Base-by-base conservation (phyloP, 2,113 vertebrate species). In the Pimephales promelas region DNA sequence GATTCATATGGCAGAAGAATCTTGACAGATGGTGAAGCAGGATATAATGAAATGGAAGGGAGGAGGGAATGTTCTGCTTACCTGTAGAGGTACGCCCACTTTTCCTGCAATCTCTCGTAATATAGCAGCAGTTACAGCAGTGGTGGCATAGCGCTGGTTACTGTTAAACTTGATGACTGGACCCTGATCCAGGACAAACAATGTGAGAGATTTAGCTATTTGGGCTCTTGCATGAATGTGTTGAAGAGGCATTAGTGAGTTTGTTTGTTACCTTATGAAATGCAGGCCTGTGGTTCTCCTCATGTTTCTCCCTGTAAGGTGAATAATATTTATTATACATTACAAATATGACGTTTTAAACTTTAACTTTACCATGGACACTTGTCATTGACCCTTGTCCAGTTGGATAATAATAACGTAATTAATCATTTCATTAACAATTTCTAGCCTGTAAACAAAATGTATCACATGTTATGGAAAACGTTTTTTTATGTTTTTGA, bases 151-250 rank as follows among this genome's bases (percentile, higher is more conserved):
- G 83, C 97, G 97, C 86, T 99, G 98, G 90, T 97, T 98, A 88
- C 95, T 97, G 94, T 98, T 99, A 91, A 98, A 98, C 91, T 99
- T 99, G 88, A 99, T 95, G 86, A 96, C 96, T 0, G 98, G 98
- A 16, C 98, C 98, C 98, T 99, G 90, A 36, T 14, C 59, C 68
- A 83, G 47, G 77, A 79, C 47, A 83, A 40, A 40, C 2, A 83
- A 2, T 24, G 22, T 24, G 20, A 83, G 22, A 24, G 26, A 31
- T 36, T 87, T 13, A 82, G 79, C 13, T 22, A 28, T 82, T 7
- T 49, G 40, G 9, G 26, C 36, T 62, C 20, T 45, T 43, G 45
- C 34, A 11, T 79, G 36, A 61, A 45, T 34, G 20, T 74, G 47
- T 18, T 3, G n/a, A 83, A 24, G 11, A 40, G 10, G 24, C 14